A percentile compares a stretch with the other conserved stretches of the same genome.
Conservation (phyloP, 2,888 invertebrate genomes). For the Trichopria drosophilae region DNA sequence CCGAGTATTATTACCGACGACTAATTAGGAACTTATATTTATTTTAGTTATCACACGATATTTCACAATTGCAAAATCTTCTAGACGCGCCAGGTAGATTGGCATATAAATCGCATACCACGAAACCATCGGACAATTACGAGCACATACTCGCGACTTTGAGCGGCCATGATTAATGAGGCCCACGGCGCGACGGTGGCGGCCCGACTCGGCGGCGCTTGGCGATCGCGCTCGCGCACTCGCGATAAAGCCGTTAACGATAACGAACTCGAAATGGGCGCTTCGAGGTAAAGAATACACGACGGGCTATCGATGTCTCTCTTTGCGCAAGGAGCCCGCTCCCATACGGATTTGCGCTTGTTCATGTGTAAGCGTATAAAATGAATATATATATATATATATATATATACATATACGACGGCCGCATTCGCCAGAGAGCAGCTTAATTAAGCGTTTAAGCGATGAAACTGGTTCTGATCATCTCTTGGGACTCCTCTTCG, state of each 20-base stretch:
- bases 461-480: conserved; percentile 56
- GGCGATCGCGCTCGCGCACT: conserved; percentile 39
- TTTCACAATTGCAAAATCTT: too few species aligned
- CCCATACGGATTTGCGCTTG: conserved; percentile 8
- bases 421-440: conserved; percentile 32
- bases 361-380: too few species aligned
- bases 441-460: conserved; percentile 59
- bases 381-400: not conserved
- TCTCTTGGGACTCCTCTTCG: conserved; percentile 29
- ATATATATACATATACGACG: not conserved
- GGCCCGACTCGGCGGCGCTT: too few species aligned
- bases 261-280: conserved; percentile 55
- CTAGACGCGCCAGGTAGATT: too few species aligned
- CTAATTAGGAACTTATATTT: too few species aligned
- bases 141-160: too few species aligned
- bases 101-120: too few species aligned
- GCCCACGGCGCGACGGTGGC: too few species aligned
- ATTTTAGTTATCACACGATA: too few species aligned
- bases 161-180: too few species aligned
- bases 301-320: conserved; percentile 47
- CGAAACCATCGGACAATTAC: too few species aligned
- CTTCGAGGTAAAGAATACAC: conserved; percentile 44
- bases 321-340: conserved; percentile 35
- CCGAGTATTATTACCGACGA: too few species aligned
- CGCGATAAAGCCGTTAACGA: conserved; percentile 57